Evolutionary conservation across 2,888 invertebrate genomes (phyloP).

Genomic region (Eueremaeus valkanovi): DNA sequence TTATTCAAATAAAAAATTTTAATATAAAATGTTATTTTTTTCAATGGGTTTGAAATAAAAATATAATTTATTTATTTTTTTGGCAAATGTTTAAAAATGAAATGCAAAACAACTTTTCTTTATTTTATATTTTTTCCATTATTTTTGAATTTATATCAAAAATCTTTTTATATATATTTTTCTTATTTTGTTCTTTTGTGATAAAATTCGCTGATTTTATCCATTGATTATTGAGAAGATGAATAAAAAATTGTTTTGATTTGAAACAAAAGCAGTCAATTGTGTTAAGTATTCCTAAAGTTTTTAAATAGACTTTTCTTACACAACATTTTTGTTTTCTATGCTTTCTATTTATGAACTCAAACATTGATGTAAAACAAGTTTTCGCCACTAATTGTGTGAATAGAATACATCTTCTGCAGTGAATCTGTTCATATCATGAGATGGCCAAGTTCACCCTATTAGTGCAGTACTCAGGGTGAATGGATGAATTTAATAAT

Average conservation of each 20-base stretch:
- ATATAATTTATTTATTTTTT: not conserved
- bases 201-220: not conserved
- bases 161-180: not conserved
- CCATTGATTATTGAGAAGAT: not conserved
- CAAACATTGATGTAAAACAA: not conserved
- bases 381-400: no score
- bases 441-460: no score
- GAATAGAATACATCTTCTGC: no score
- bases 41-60: not conserved
- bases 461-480: no score
- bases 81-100: not conserved
- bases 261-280: not conserved
- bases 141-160: not conserved
- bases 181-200: not conserved
- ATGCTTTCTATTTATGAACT: not conserved
- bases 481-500: no score
- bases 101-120: not conserved
- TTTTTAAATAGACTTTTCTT: no score
- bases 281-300: not conserved
- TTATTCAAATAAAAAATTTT: not conserved
- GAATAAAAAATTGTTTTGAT: not conserved
- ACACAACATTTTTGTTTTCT: not conserved
- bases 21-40: not conserved
- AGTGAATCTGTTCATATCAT: no score
- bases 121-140: slow-evolving; percentile 1